Evolutionary conservation across 2,888 invertebrate genomes (phyloP).

Genomic region (Schizotus pectinicornis): DNA sequence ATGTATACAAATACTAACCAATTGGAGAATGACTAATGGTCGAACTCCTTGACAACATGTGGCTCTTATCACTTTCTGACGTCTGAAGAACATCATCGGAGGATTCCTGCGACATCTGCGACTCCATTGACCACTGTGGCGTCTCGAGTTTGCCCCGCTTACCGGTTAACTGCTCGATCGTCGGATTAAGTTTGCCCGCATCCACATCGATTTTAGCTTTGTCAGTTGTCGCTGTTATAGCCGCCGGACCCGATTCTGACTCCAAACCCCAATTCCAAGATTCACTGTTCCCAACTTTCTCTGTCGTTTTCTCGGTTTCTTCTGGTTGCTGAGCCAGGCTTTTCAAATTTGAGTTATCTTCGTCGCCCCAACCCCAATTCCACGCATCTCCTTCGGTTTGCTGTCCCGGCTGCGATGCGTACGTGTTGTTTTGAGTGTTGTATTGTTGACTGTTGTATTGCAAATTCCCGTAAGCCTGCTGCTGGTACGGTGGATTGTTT

Average conservation of each 20-base stretch:
- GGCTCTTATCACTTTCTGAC: constrained; percentile 68
- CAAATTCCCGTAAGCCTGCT: constrained; percentile 37
- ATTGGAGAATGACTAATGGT: constrained; percentile 56
- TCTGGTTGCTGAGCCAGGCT: constrained; percentile 35
- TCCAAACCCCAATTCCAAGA: constrained; percentile 70
- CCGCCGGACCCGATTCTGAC: constrained; percentile 61
- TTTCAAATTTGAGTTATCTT: constrained; percentile 55
- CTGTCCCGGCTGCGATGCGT: constrained; percentile 28
- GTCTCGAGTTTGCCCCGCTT: constrained; percentile 55
- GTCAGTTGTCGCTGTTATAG: constrained; percentile 49
- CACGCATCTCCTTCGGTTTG: constrained; percentile 54
- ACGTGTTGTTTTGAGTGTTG: constrained; percentile 36
- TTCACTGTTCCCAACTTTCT: constrained; percentile 65
- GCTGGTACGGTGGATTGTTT: constrained; percentile 39
- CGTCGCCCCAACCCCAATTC: constrained; percentile 69
- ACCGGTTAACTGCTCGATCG: constrained; percentile 13
- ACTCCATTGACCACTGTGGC: constrained; percentile 72
- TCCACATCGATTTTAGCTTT: constrained; percentile 45
- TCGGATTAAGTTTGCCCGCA: constrained; percentile 38
- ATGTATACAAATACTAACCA: constrained; percentile 1
- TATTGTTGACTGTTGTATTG: constrained; percentile 47
- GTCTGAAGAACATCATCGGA: constrained; percentile 68
- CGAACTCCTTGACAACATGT: constrained; percentile 63
- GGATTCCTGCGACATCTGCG: constrained; percentile 70
- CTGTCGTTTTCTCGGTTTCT: constrained; percentile 54